A percentile compares a stretch with the other conserved stretches of the same genome.
Evolutionary conservation across 2,113 vertebrate species (phyloP).

Genomic region (Cardinalis cardinalis): DNA sequence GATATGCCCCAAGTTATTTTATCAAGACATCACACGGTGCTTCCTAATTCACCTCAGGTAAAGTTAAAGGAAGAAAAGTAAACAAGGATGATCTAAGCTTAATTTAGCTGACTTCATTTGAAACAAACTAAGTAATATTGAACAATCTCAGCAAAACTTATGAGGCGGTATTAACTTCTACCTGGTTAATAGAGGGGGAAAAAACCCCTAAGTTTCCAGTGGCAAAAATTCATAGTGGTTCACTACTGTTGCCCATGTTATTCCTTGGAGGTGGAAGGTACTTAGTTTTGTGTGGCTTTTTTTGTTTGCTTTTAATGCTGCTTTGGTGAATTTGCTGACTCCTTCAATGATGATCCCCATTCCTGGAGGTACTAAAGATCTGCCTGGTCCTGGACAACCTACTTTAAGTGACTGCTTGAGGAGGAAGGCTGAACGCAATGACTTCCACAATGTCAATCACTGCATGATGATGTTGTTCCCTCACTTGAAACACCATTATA

Average conservation of each 20-base stretch:
- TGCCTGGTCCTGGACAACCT: background rate
- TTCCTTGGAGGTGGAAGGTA: background rate
- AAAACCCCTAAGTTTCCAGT: background rate
- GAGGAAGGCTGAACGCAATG: background rate
- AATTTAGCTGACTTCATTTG: accelerated
- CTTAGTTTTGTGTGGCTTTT: background rate
- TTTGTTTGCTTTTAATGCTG: background rate
- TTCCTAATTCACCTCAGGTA: background rate
- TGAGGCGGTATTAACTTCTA: background rate
- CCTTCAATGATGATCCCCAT: background rate
- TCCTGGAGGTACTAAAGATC: background rate
- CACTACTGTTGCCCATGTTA: background rate
- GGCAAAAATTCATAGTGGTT: background rate
- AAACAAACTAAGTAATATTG: background rate
- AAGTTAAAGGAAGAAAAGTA: background rate
- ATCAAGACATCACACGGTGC: background rate
- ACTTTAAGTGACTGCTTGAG: background rate
- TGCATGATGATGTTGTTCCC: background rate
- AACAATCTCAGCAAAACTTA: background rate
- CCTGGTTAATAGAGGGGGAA: background rate
- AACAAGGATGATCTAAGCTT: background rate
- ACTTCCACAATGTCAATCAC: background rate
- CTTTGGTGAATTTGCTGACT: background rate
- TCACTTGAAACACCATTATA: background rate
- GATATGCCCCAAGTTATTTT: background rate